A percentile compares a stretch with the other conserved stretches of the same genome.
These are phyloP conservation scores for Malthinus flaveolus DNA, from an alignment of 2,888 invertebrate species.

Conservation along the genomic window DNA sequence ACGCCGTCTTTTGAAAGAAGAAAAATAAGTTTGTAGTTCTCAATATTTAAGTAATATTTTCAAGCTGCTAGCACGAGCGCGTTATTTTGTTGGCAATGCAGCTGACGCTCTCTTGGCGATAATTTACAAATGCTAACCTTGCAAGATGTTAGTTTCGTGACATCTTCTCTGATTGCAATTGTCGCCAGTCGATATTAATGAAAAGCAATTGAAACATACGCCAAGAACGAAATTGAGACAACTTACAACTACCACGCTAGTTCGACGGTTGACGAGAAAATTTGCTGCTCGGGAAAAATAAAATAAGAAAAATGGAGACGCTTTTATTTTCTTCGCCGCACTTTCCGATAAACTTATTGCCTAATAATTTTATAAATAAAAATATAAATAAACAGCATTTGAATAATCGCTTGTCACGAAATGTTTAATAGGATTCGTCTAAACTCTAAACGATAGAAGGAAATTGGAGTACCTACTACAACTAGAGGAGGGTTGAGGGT, in stretches of 20 bases:
- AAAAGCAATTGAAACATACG: background rate
- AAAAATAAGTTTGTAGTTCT: background rate
- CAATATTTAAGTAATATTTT: constrained; percentile 7
- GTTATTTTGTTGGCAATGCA: constrained; percentile 1
- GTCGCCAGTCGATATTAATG: constrained; percentile 5
- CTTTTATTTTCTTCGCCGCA: background rate
- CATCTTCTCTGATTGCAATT: constrained; percentile 13
- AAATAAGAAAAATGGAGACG: background rate
- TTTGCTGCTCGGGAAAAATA: too few relatives aligned
- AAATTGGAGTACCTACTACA: too few relatives aligned
- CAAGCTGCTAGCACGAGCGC: constrained; percentile 6
- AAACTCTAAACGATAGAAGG: too few relatives aligned
- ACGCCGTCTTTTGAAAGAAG: constrained; percentile 1
- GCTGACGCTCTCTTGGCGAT: constrained; percentile 7
- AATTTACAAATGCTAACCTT: constrained; percentile 15
- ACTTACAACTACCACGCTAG: too few relatives aligned
- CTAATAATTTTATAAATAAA: too few relatives aligned
- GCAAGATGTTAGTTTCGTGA: constrained; percentile 18
- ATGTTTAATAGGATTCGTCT: too few relatives aligned
- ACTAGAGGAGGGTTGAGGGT: too few relatives aligned
- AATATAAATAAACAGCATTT: too few relatives aligned
- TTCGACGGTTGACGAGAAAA: too few relatives aligned
- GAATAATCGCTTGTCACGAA: too few relatives aligned
- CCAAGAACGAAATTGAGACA: background rate
- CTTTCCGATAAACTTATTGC: background rate